Evolutionary conservation across 1,140 invertebrate species (phyloP).

Genomic region (Drosophila lacteicornis): DNA sequence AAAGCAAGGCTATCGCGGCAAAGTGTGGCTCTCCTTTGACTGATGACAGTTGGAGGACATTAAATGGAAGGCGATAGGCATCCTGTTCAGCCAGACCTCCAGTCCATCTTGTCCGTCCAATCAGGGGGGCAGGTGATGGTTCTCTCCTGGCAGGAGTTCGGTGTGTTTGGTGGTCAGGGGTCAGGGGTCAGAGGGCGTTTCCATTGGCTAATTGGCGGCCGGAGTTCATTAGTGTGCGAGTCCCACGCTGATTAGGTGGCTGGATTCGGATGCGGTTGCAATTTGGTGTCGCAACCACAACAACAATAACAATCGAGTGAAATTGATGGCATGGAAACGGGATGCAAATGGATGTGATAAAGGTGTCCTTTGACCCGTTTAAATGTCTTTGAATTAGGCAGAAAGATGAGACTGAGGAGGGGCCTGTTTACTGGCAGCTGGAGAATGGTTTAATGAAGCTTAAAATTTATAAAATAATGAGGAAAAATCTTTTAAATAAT

Average conservation of each 20-base stretch:
- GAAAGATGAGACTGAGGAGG: background rate
- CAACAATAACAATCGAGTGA: slow-evolving; percentile 39
- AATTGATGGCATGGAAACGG: slow-evolving; percentile 32
- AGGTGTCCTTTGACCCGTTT: slow-evolving; percentile 17
- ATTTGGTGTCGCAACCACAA: slow-evolving; percentile 57
- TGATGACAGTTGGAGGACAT: slow-evolving; percentile 25
- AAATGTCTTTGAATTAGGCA: slow-evolving; percentile 16
- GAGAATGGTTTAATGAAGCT: too few relatives aligned
- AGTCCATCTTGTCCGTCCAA: slow-evolving; percentile 18
- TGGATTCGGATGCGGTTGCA: slow-evolving; percentile 48
- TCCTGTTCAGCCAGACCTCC: slow-evolving; percentile 1
- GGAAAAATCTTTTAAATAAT: too few relatives aligned
- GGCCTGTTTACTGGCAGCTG: too few relatives aligned
- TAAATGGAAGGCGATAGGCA: slow-evolving; percentile 3
- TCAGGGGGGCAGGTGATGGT: slow-evolving; percentile 10
- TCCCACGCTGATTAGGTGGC: slow-evolving; percentile 54
- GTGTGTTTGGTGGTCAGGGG: background rate
- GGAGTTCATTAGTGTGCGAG: slow-evolving; percentile 60
- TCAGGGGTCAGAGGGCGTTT: slow-evolving; percentile 9
- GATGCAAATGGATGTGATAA: slow-evolving; percentile 14
- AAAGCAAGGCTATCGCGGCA: background rate
- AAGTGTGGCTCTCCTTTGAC: slow-evolving; percentile 3
- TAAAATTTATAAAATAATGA: too few relatives aligned
- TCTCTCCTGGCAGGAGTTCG: background rate
- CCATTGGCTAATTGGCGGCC: slow-evolving; percentile 55